Base-by-base conservation (phyloP, 2,113 vertebrate species). In the Sitta europaea region DNA sequence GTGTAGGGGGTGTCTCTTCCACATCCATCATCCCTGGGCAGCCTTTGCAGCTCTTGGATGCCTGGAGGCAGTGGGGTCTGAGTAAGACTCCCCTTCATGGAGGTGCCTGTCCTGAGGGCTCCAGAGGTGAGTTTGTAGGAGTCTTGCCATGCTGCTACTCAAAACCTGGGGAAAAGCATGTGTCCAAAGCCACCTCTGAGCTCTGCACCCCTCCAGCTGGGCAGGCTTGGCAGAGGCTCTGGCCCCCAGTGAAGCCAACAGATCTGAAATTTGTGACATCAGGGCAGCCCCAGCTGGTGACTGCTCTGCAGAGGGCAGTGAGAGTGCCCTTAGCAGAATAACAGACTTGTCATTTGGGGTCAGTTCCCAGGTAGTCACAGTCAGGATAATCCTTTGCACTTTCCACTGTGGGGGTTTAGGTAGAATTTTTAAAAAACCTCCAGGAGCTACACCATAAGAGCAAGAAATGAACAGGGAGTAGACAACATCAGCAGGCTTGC, bases 21-120 rank as follows among this genome's bases (percentile, higher is more conserved):
- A 43, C 0, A 1, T 4, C 29, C 61, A 25, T 20, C 8, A 0
- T 35, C 22, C 47, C 28, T 1, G 0, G 25, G 5, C 53, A 78
- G 38, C 13, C 23, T 71, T 57, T 5, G 1, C 43, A 77, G 35
- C 47, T 28, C 13, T 18, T 1, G 1, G 14, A 33, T 28, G 10
- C 27, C 61, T 5, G 0, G 43, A 65, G 22, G 4, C 10, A 12
- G 59, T 36, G 21, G 3, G 5, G 1, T 54, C 61, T 72, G 48
- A 33, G 25, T 28, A 66, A 63, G 28, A 33, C 36, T 4, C 23
- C n/a, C 9, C 22, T 80, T 66, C 42, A 4, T 16, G 40, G 18
- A 80, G 16, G 19, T 73, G 13, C 38, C 33, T 6, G 18, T 65
- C 21, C 28, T 45, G 31, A 45, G 33, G 33, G 33, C 6, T 94